Evolutionary conservation across 2,888 invertebrate genomes (phyloP).

Genomic region (Athripsodes cinereus): DNA sequence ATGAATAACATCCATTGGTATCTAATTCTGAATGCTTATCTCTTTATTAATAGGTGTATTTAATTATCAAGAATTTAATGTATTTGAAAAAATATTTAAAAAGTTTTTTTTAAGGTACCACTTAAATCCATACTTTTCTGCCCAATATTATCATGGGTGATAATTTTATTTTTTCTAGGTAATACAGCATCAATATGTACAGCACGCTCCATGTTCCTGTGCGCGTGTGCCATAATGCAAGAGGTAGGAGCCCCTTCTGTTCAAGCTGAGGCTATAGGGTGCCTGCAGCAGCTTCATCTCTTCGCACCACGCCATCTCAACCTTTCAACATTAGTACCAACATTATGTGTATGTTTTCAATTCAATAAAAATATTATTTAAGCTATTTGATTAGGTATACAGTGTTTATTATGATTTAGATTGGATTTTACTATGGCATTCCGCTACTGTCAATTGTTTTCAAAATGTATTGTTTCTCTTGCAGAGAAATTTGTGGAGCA

Average conservation of each 20-base stretch:
- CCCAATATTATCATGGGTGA: background rate
- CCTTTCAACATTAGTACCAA: conserved; percentile 85
- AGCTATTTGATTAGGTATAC: too few species aligned
- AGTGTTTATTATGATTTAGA: too few species aligned
- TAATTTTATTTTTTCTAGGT: conserved; percentile 11
- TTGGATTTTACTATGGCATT: too few species aligned
- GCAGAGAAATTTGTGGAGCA: conserved; percentile 78
- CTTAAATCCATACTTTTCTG: too few species aligned
- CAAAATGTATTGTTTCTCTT: conserved; percentile 19
- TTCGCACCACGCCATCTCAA: conserved; percentile 95
- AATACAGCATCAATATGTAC: conserved; percentile 26
- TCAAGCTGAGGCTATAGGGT: conserved; percentile 92
- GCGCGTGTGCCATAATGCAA: conserved; percentile 89
- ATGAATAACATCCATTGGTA: too few species aligned
- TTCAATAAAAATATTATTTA: too few species aligned
- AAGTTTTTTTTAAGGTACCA: too few species aligned
- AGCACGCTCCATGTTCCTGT: conserved; percentile 60
- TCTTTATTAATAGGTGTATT: too few species aligned
- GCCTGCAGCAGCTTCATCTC: conserved; percentile 94
- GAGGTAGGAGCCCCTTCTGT: conserved; percentile 87
- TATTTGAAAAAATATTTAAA: too few species aligned
- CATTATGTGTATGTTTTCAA: conserved; percentile 66
- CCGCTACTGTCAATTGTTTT: background rate
- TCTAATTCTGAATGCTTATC: too few species aligned
- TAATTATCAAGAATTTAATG: too few species aligned